A percentile compares a stretch with the other conserved stretches of the same genome.
Evolutionary conservation across 1,140 invertebrate species (phyloP).

Genomic region (Drosophila punjabiensis): DNA sequence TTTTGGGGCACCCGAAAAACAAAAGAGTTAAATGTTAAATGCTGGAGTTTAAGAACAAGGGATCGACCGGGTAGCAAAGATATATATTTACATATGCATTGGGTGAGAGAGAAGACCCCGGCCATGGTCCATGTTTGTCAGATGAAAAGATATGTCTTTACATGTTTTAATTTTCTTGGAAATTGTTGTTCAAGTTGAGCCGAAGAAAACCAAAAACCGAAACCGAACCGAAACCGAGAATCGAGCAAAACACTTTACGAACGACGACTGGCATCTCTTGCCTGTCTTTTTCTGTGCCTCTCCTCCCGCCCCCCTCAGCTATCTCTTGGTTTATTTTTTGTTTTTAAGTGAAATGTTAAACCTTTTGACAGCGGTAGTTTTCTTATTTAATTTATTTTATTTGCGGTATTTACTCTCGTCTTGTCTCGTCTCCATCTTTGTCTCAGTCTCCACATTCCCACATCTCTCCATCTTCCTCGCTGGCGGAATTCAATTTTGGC

Average conservation of each 20-base stretch:
- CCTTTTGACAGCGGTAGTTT: conserved; percentile 83
- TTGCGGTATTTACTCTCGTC: conserved; percentile 77
- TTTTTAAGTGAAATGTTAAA: conserved; percentile 84
- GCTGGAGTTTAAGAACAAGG: conserved; percentile 25
- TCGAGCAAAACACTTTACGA: conserved; percentile 36
- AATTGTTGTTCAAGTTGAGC: conserved; percentile 79
- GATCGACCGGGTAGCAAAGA: conserved; percentile 24
- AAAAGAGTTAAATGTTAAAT: conserved; percentile 43
- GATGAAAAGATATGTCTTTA: conserved; percentile 84
- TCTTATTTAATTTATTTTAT: conserved; percentile 84
- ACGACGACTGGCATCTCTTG: conserved; percentile 22
- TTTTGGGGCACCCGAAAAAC: conserved; percentile 20
- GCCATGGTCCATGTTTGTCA: conserved; percentile 72
- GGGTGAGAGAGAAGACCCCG: conserved; percentile 4
- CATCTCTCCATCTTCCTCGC: conserved; percentile 25
- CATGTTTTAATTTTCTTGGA: conserved; percentile 84
- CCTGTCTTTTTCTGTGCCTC: conserved; percentile 14
- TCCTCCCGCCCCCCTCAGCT: not conserved
- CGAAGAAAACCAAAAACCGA: conserved; percentile 34
- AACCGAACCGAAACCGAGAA: conserved; percentile 34
- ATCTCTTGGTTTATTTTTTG: conserved; percentile 54
- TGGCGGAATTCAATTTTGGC: conserved; percentile 76
- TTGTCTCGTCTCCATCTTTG: conserved; percentile 9
- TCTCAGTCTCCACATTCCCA: not conserved
- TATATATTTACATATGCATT: conserved; percentile 68